Conservation (phyloP, 2,888 invertebrate species). For the Cyrtodaria siliqua region DNA sequence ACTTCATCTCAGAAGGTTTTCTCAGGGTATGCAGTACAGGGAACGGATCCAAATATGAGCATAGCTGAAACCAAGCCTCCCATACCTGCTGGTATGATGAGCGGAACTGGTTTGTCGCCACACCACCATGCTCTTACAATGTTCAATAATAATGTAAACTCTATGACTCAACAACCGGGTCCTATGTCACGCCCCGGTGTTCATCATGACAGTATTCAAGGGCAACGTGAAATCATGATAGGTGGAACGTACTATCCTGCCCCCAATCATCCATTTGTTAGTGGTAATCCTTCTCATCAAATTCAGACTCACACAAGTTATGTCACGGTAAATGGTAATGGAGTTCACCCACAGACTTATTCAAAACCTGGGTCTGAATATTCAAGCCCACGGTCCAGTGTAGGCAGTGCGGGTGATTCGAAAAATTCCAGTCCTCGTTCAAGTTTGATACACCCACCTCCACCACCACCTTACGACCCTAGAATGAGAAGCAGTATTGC, state of each 20-base stretch:
- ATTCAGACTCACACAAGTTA: slow-evolving; percentile 39
- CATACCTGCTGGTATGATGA: slow-evolving; percentile 30
- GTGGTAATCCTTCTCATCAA: slow-evolving; percentile 16
- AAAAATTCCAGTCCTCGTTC: slow-evolving; percentile 81
- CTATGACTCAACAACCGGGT: slow-evolving; percentile 24
- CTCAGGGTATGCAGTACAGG: slow-evolving; percentile 25
- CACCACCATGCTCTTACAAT: slow-evolving; percentile 41
- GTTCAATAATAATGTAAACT: slow-evolving; percentile 53
- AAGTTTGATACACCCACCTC: slow-evolving; percentile 75
- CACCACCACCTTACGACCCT: slow-evolving; percentile 76
- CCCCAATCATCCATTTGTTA: slow-evolving; percentile 53
- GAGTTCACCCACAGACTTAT: slow-evolving; percentile 45
- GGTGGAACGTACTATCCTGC: slow-evolving; percentile 71
- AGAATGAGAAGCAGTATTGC: slow-evolving; percentile 76
- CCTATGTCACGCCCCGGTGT: neutral
- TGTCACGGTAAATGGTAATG: slow-evolving; percentile 56
- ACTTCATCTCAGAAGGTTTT: slow-evolving; percentile 31
- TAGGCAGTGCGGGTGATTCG: slow-evolving; percentile 80
- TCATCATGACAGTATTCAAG: neutral
- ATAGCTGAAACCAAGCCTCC: slow-evolving; percentile 40
- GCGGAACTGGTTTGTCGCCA: slow-evolving; percentile 5
- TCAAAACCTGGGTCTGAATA: slow-evolving; percentile 63
- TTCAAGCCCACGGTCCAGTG: slow-evolving; percentile 85
- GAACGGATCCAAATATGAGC: slow-evolving; percentile 9
- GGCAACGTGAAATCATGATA: slow-evolving; percentile 71